Base-by-base conservation (phyloP, 2,113 vertebrate species). In the Hippocampus guttulatus region DNA sequence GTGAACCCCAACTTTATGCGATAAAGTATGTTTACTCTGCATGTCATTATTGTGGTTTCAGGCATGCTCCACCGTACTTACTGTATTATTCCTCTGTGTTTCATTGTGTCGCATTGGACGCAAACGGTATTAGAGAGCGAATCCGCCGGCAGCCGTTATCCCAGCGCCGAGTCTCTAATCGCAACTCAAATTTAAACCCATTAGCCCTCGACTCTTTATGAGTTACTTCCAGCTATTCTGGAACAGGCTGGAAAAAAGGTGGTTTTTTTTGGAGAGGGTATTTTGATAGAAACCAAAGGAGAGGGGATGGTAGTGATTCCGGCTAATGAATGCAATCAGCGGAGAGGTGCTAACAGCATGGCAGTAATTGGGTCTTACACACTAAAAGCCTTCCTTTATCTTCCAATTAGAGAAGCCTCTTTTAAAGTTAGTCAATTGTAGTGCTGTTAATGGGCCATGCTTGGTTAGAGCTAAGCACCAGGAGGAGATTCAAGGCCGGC, bases 271-370 rank as follows among this genome's bases (percentile, higher is more conserved):
- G 14, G 15, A 1, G 27, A 5, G 27, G 11, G 58, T 6, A 79
- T 88, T 91, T 89, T 81, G 79, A 83, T 82, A 72, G 78, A 73
- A 85, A 88, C 87, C 74, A 79, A 85, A 83, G 51, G 67, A 78
- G 74, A 82, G 75, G 62, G 25, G 69, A 77, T 82, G 82, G 84
- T 90, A 91, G 91, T 72, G 68, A 86, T 91, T 92, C 81, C 75
- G 80, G 80, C 81, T 86, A 89, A 92, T 91, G 83, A 89, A 88
- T 85, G 85, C 89, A 92, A 92, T 92, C 92, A 92, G 87, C 51
- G 66, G 79, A 84, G 78, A 85, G 87, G 72, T 82, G 87, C 89
- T 91, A 91, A 91, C 88, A 87, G 88, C 84, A 60, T 71, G 78
- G 74, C 67, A 64, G 85, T 90, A 86, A 90, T 89, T 90, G 81